Conservation (phyloP, 2,888 invertebrate species). For the Aricia artaxerxes region DNA sequence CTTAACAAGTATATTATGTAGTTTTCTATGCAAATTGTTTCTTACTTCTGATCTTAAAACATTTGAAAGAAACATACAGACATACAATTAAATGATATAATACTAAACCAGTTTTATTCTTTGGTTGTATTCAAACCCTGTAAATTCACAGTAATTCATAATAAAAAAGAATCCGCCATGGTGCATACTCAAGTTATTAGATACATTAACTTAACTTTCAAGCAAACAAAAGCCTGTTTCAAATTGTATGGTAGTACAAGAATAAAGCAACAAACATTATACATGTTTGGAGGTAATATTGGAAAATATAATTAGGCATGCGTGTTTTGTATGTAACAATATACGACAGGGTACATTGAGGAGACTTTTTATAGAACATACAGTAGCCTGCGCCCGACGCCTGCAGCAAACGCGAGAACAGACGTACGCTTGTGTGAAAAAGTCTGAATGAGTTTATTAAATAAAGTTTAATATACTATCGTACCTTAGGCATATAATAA, state of each 20-base stretch:
- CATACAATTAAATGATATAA: not conserved
- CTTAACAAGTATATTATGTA: too few species aligned
- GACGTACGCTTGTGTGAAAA: slow-evolving; percentile 47
- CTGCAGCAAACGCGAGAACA: slow-evolving; percentile 44
- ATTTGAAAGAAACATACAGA: too few species aligned
- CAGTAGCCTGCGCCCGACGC: slow-evolving; percentile 61
- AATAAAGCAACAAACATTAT: slow-evolving; percentile 1
- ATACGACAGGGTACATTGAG: slow-evolving; percentile 63
- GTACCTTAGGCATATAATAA: too few species aligned
- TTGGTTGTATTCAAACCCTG: not conserved
- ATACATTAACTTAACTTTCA: not conserved
- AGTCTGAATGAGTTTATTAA: slow-evolving; percentile 41
- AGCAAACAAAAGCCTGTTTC: not conserved
- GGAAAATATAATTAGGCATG: slow-evolving; percentile 33
- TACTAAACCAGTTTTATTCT: not conserved
- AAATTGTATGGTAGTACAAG: not conserved
- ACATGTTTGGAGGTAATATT: slow-evolving; percentile 20
- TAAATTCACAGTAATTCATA: not conserved
- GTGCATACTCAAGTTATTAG: not conserved
- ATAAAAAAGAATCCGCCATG: not conserved
- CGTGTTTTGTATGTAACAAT: slow-evolving; percentile 47
- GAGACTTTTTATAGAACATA: slow-evolving; percentile 69
- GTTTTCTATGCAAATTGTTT: too few species aligned
- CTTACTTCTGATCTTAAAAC: too few species aligned
- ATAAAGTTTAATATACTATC: not conserved